phyloP scores from a whole-genome alignment of 2,888 invertebrate genomes.

The Sinelater perroti region DNA sequence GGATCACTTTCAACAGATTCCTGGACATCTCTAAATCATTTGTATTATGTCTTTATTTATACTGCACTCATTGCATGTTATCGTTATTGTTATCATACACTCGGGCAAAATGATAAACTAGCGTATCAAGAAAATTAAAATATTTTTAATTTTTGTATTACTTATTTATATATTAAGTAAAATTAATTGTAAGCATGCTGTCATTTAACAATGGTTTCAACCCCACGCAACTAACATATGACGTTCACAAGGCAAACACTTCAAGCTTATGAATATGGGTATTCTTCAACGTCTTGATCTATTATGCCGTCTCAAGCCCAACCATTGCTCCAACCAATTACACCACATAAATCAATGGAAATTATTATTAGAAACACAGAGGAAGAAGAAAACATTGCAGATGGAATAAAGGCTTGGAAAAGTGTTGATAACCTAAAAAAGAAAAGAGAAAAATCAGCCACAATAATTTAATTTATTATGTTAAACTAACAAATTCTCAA shows the following conservation, averaged over 20 bases:
- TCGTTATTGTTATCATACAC: no score
- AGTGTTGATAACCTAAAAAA: constrained; percentile 1
- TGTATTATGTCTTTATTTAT: no score
- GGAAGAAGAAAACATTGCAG: background rate
- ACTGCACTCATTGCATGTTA: no score
- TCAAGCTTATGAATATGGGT: constrained; percentile 3
- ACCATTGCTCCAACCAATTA: constrained; percentile 2
- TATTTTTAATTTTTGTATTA: no score
- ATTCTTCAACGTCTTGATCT: constrained; percentile 1
- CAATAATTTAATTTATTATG: constrained; percentile 1
- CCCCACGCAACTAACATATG: constrained; percentile 4
- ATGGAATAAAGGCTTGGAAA: background rate
- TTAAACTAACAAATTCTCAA: constrained; percentile 5
- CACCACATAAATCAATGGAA: constrained; percentile 6
- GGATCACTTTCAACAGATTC: no score
- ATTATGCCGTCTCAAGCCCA: background rate
- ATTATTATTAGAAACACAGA: constrained; percentile 3
- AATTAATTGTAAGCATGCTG: no score
- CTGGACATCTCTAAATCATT: no score
- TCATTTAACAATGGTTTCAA: constrained; percentile 4
- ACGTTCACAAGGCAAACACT: background rate
- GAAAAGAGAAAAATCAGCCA: background rate
- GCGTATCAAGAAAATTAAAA: no score
- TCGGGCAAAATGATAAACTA: no score
- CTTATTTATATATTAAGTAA: no score